These are phyloP conservation scores for Chiroxiphia lanceolata DNA, from an alignment of 2,797 vertebrate genomes.

Conservation along the genomic window DNA sequence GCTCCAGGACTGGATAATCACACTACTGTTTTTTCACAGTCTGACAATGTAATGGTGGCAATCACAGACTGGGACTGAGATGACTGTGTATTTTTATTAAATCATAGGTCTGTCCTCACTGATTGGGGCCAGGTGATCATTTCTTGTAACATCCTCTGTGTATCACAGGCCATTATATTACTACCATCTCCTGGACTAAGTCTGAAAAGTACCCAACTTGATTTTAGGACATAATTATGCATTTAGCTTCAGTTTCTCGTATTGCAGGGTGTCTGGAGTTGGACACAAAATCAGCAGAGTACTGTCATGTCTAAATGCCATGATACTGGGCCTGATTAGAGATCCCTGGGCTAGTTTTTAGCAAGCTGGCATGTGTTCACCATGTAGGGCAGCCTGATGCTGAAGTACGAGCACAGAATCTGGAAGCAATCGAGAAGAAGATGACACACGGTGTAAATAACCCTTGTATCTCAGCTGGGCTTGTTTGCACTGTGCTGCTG, in stretches of 20 bases:
- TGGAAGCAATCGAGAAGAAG: background rate
- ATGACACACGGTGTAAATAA: background rate
- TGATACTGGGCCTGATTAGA: background rate
- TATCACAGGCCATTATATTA: background rate
- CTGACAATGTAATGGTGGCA: background rate
- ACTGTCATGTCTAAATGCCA: background rate
- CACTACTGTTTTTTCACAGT: background rate
- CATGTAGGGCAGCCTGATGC: background rate
- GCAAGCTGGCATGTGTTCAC: accelerated
- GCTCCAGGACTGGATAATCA: background rate
- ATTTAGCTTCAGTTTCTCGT: background rate
- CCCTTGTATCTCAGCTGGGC: background rate
- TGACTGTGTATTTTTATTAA: background rate
- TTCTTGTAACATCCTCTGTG: background rate
- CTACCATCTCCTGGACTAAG: background rate
- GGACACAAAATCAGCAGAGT: background rate
- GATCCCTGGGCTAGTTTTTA: background rate
- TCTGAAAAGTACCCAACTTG: background rate
- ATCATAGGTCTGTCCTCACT: background rate
- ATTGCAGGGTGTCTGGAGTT: background rate
- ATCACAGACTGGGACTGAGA: background rate
- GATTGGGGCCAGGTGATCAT: background rate
- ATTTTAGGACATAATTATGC: background rate
- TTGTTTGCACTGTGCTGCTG: background rate
- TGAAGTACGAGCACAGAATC: background rate